phyloP scores from a whole-genome alignment of 2,113 vertebrate species.

The Heterochromis multidens region DNA sequence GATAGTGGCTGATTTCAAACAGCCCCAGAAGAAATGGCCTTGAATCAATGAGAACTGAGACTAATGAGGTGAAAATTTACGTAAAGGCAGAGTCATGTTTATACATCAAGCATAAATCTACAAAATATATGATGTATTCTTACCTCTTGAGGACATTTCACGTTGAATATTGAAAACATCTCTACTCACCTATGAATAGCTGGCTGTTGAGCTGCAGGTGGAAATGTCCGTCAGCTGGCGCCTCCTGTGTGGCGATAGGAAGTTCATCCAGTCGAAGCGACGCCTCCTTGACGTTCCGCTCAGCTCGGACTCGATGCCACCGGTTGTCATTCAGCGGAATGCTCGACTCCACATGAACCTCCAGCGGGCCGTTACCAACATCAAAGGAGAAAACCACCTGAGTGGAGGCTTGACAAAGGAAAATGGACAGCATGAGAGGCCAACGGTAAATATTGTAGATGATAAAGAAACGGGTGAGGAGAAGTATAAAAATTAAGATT shows the following conservation, averaged over 20 bases:
- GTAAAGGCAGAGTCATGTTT: not conserved
- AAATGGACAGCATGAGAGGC: not conserved
- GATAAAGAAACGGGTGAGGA: too few species aligned
- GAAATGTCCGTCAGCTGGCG: slow-evolving; percentile 86
- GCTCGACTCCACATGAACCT: slow-evolving; percentile 79
- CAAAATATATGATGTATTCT: not conserved
- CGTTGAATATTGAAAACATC: not conserved
- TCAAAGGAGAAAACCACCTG: slow-evolving; percentile 91
- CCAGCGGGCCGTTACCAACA: slow-evolving; percentile 89
- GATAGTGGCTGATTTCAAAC: too few species aligned
- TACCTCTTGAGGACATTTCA: not conserved
- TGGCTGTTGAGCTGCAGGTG: slow-evolving; percentile 95
- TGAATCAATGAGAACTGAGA: not conserved
- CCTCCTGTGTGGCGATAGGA: slow-evolving; percentile 68
- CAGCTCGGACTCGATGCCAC: slow-evolving; percentile 89
- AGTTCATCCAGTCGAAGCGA: slow-evolving; percentile 84
- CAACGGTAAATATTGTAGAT: not conserved
- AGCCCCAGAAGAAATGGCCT: not conserved
- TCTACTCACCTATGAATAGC: slow-evolving; percentile 85
- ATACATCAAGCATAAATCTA: not conserved
- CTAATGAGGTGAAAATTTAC: not conserved
- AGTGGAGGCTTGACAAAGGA: slow-evolving; percentile 78
- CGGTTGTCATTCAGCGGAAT: slow-evolving; percentile 83
- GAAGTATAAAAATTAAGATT: accelerated
- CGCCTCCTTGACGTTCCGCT: slow-evolving; percentile 90